phyloP scores from a whole-genome alignment of 1,140 invertebrate species.

The Laupala kohalensis region DNA sequence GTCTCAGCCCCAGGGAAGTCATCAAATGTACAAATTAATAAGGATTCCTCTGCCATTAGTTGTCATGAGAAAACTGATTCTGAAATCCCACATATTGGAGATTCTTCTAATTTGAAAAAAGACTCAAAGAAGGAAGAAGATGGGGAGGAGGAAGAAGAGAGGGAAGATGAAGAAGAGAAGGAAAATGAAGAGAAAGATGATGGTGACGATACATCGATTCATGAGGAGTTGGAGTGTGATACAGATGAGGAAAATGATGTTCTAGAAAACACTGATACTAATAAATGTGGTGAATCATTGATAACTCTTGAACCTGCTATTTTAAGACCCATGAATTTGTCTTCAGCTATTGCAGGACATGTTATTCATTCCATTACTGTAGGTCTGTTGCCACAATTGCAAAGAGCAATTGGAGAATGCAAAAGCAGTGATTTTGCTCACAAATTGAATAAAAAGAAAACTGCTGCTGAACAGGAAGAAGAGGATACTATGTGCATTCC shows the following conservation, averaged over 20 bases:
- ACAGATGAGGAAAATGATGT: conserved; percentile 22
- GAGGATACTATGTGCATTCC: conserved; percentile 84
- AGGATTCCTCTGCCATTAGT: neutral
- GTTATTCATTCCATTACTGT: conserved; percentile 52
- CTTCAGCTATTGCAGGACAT: conserved; percentile 44
- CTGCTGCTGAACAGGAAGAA: conserved; percentile 54
- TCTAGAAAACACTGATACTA: neutral
- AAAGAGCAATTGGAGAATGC: conserved; percentile 26
- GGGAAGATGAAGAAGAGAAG: neutral
- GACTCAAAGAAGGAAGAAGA: conserved; percentile 19
- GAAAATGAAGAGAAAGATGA: neutral
- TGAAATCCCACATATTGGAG: conserved; percentile 17
- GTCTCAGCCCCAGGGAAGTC: neutral
- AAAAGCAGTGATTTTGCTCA: conserved; percentile 39
- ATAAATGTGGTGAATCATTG: conserved; percentile 1
- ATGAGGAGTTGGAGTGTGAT: conserved; percentile 22
- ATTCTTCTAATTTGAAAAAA: conserved; percentile 13
- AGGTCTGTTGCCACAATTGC: conserved; percentile 50
- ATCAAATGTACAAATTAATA: neutral
- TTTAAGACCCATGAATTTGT: conserved; percentile 14
- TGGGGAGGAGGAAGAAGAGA: conserved; percentile 21
- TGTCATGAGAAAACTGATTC: conserved; percentile 11
- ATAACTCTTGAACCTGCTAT: neutral
- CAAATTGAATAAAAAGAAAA: conserved; percentile 57
- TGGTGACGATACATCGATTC: conserved; percentile 11